Evolutionary conservation across 1,140 invertebrate species (phyloP).

Genomic region (Pachypeltis micranthus): DNA sequence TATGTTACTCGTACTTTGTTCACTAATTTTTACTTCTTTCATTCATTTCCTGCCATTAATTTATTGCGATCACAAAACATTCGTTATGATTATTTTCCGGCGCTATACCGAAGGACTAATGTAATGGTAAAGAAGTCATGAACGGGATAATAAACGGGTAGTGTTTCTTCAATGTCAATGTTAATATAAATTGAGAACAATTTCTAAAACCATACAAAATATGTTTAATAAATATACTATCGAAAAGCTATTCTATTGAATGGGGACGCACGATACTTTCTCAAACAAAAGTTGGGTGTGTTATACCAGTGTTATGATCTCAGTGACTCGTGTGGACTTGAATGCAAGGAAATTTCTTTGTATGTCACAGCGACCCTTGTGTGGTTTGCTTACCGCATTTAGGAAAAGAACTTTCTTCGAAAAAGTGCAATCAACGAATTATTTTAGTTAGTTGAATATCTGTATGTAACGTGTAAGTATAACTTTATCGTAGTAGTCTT

Average conservation of each 20-base stretch:
- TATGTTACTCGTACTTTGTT: background rate
- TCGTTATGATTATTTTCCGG: background rate
- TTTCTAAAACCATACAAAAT: constrained; percentile 6
- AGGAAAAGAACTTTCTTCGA: constrained; percentile 13
- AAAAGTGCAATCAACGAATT: constrained; percentile 25
- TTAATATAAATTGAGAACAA: constrained; percentile 12
- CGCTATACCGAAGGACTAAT: background rate
- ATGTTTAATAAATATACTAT: constrained; percentile 3
- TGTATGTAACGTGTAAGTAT: constrained; percentile 16
- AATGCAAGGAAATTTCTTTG: background rate
- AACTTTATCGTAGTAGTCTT: constrained; percentile 18
- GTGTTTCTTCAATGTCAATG: constrained; percentile 21
- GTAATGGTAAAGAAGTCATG: constrained; percentile 18
- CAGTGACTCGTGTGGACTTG: constrained; percentile 5
- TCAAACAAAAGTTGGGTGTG: constrained; percentile 4
- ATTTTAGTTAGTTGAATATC: constrained; percentile 20
- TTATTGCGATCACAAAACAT: background rate
- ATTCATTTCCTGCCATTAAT: constrained; percentile 3
- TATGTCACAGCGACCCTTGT: background rate
- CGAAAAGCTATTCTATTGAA: constrained; percentile 10
- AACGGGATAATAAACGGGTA: constrained; percentile 25
- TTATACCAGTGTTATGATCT: constrained; percentile 20
- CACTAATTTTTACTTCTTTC: constrained; percentile 3
- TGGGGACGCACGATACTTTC: constrained; percentile 9
- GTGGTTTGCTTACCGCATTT: background rate